Percentiles rank a stretch among this genome's conserved stretches.
phyloP scores from a whole-genome alignment of 2,888 invertebrate species.

The Drosophila bunnanda region DNA sequence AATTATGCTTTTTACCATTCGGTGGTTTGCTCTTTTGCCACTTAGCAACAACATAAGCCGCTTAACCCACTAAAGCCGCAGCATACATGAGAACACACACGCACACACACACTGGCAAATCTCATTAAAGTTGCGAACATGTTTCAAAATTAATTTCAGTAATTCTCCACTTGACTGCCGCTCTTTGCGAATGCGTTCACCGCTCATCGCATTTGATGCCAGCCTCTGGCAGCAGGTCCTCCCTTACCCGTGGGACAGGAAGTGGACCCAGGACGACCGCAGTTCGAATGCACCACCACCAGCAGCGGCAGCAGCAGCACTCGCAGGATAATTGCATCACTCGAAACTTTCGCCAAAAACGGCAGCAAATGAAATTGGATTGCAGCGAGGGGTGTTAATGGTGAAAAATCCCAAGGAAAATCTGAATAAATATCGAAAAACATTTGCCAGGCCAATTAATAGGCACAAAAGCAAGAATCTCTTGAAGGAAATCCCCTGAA shows the following conservation, averaged over 20 bases:
- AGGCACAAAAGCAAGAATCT: neutral
- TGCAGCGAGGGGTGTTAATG: constrained; percentile 11
- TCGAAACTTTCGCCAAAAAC: constrained; percentile 46
- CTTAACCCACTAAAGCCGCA: constrained; percentile 72
- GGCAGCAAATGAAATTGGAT: constrained; percentile 46
- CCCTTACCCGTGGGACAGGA: constrained; percentile 2
- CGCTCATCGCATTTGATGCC: constrained; percentile 33
- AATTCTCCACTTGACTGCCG: constrained; percentile 64
- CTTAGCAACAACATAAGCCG: constrained; percentile 74
- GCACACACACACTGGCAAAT: constrained; percentile 55
- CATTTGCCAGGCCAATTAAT: constrained; percentile 2
- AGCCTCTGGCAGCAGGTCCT: neutral
- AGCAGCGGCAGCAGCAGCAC: constrained; percentile 7
- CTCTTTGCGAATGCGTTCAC: constrained; percentile 37
- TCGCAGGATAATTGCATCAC: constrained; percentile 58
- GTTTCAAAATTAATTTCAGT: constrained; percentile 75
- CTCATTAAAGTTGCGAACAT: constrained; percentile 75
- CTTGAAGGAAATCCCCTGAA: too few relatives aligned
- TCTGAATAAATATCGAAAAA: constrained; percentile 2
- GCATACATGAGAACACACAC: constrained; percentile 43
- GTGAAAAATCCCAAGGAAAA: neutral
- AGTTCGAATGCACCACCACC: constrained; percentile 34
- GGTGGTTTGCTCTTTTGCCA: constrained; percentile 75
- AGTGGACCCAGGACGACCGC: constrained; percentile 27
- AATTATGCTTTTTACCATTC: constrained; percentile 71